Base-by-base conservation (phyloP, 2,888 invertebrate genomes). In the Drosophila histrio region DNA sequence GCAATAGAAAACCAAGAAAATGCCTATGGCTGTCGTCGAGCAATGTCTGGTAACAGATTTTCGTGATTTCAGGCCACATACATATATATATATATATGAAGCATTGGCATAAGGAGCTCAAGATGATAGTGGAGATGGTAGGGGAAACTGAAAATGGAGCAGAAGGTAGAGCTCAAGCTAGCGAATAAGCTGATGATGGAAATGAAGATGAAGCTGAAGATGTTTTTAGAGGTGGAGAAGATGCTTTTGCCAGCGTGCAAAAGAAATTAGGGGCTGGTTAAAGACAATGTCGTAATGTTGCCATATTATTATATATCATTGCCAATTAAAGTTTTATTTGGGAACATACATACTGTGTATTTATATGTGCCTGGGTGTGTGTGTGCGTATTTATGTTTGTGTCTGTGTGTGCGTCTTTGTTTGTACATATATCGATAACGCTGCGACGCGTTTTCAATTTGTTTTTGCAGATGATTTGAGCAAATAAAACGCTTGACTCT, bases 401-500 rank as follows among this genome's bases (percentile, higher is more conserved):
- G 4, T 32, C 17, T 39, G 39, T 28, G 15, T 43, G 19, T 38
- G n/a, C 30, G 11, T 38, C 11, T 32, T 9, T 39, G 4, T 44
- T 52, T 60, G 67, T 52, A 52, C 47, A 17, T 62, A 30, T 72
- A 67, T 72, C 67, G 59, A 72, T 67, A 72, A 67, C 41, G 46
- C 9, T 61, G 41, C 41, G 58, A 53, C 56, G 62, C 73, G 43
- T 63, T 67, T 72, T 72, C 72, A 65, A 72, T 72, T 67, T 67
- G 67, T 39, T 43, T 72, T 67, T 43, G 62, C 61, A 53, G 38
- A 67, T 62, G 72, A 72, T 59, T 66, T 60, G 53, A 57, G 52
- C 73, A 73, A 73, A 73, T 68, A 72, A 60, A 62, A 21, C 26
- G 17, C 34, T 57, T 36, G 13, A 30, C 30, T 41, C 57, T 43